These are phyloP conservation scores for Elephas maximus DNA, from an alignment of 2,113 vertebrate species.

Conservation along the genomic window DNA sequence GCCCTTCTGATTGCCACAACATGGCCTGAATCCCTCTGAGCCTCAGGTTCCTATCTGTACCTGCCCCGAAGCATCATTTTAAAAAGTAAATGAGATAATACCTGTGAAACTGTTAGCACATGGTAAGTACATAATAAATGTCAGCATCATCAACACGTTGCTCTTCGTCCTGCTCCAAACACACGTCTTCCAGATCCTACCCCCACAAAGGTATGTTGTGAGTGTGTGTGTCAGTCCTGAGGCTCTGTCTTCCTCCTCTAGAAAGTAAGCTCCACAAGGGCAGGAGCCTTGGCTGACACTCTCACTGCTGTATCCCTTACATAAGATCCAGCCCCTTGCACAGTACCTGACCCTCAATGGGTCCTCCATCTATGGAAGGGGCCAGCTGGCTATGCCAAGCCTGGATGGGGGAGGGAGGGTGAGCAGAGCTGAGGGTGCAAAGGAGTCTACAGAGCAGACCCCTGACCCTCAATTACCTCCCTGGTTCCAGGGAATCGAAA, in stretches of 20 bases:
- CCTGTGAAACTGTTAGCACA: not conserved
- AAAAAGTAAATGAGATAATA: not conserved
- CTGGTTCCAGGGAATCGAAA: conserved; percentile 26
- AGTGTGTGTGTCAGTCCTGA: not conserved
- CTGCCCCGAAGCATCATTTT: not conserved
- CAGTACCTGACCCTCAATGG: not conserved
- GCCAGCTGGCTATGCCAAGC: not conserved
- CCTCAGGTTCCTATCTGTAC: not conserved
- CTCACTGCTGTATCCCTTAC: no score
- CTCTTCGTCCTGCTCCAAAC: not conserved
- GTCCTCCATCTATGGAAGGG: not conserved
- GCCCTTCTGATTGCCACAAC: not conserved
- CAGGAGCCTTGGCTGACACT: no score
- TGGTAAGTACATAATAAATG: not conserved
- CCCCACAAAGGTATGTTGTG: not conserved
- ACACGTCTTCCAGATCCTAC: not conserved
- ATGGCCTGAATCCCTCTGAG: not conserved
- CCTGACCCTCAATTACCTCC: not conserved
- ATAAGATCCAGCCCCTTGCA: not conserved
- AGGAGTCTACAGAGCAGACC: not conserved
- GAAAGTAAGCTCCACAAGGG: no score
- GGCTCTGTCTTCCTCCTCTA: not conserved
- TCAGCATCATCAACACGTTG: not conserved
- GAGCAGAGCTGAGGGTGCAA: not conserved
- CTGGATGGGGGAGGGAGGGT: not conserved